These are phyloP conservation scores for Pygoscelis adeliae DNA, from an alignment of 2,113 vertebrate species.

Conservation along the genomic window DNA sequence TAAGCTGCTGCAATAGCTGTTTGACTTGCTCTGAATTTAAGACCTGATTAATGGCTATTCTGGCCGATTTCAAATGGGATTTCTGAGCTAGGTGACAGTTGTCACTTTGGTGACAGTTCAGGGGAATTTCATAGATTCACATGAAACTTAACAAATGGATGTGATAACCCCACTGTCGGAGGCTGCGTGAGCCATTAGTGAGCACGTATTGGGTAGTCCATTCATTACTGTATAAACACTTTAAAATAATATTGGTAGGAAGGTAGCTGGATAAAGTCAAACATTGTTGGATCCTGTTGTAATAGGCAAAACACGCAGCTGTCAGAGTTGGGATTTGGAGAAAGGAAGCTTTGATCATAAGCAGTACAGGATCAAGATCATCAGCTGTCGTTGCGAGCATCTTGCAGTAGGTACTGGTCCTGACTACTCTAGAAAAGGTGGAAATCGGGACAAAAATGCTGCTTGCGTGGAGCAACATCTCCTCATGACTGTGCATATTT, in stretches of 20 bases:
- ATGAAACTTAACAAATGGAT: not conserved
- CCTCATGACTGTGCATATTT: not conserved
- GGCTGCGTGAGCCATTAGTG: not conserved
- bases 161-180: not conserved
- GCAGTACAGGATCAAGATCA: not conserved
- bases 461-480: not conserved
- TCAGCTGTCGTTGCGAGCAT: not conserved
- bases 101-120: not conserved
- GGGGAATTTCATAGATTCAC: not conserved
- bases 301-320: not conserved
- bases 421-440: rapidly evolving
- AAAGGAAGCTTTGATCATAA: not conserved
- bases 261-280: not conserved
- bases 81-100: not conserved
- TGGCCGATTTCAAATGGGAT: not conserved
- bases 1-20: not conserved
- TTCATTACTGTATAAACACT: not conserved
- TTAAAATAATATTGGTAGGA: not conserved
- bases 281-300: not conserved
- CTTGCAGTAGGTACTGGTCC: not conserved
- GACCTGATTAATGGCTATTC: not conserved
- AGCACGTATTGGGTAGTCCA: not conserved
- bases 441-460: not conserved
- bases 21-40: not conserved
- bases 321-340: not conserved